Percentiles rank a stretch among this genome's conserved stretches.
phyloP scores from a whole-genome alignment of 2,797 vertebrate genomes.

The Clarias laeviceps region DNA sequence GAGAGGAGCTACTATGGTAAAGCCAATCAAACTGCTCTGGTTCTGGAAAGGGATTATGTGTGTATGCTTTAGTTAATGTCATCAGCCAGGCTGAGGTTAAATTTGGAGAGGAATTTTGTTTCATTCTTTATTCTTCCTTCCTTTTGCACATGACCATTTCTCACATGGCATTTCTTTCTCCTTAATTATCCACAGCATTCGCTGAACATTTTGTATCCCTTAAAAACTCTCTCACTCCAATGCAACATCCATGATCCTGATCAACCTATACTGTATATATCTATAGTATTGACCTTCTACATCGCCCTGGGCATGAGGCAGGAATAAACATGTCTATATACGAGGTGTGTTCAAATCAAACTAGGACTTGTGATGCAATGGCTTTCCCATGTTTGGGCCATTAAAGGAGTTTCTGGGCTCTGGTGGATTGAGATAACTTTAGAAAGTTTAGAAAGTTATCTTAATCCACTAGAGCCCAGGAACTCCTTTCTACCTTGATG shows the following conservation, averaged over 20 bases:
- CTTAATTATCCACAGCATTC: background rate
- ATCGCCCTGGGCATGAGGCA: background rate
- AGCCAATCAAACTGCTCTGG: background rate
- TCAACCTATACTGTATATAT: background rate
- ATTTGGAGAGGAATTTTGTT: slow-evolving; percentile 20
- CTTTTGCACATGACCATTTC: background rate
- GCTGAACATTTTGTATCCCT: background rate
- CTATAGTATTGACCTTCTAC: background rate
- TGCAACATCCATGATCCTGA: background rate
- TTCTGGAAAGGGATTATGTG: slow-evolving; percentile 11
- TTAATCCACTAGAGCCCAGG: no score
- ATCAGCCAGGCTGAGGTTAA: slow-evolving; percentile 2
- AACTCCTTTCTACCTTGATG: no score
- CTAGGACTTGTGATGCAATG: no score
- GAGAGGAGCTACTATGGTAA: background rate
- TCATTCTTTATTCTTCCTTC: background rate
- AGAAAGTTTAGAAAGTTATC: no score
- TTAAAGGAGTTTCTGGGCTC: no score
- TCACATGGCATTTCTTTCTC: background rate
- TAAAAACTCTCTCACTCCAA: background rate
- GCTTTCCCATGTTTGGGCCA: no score
- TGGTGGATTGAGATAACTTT: no score
- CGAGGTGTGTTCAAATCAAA: no score
- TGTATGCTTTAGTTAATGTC: slow-evolving; percentile 16
- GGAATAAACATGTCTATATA: background rate